A percentile compares a stretch with the other conserved stretches of the same genome.
phyloP scores from a whole-genome alignment of 2,113 vertebrate genomes.

The Larimichthys crocea region DNA sequence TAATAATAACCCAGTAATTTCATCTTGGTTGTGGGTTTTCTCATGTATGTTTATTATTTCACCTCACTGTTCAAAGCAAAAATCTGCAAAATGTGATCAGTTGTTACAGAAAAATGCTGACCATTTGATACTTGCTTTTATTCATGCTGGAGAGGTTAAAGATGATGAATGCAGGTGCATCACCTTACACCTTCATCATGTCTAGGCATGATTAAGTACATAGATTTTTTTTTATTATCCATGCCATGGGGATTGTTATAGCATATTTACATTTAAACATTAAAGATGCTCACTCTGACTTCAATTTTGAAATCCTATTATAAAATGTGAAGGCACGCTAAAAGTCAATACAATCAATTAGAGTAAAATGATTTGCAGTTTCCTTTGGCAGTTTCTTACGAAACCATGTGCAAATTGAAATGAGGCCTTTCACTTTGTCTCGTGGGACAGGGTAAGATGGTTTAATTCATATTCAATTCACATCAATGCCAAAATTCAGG shows the following conservation, averaged over 20 bases:
- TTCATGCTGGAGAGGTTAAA: not conserved
- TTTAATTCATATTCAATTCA: constrained; percentile 10
- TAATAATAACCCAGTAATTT: constrained; percentile 7
- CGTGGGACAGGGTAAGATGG: not conserved
- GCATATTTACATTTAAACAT: not conserved
- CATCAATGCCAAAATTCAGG: constrained; percentile 13
- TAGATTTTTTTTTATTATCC: too few relatives aligned
- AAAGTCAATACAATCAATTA: constrained; percentile 47
- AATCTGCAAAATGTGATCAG: not conserved
- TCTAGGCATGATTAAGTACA: not conserved
- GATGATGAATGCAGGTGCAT: not conserved
- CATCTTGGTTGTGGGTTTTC: not conserved
- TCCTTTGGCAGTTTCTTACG: constrained; percentile 37
- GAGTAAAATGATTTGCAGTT: constrained; percentile 32
- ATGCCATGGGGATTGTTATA: too few relatives aligned
- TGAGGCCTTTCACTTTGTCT: constrained; percentile 10
- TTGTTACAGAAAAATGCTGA: not conserved
- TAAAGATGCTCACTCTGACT: not conserved
- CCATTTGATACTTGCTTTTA: not conserved
- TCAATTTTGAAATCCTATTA: constrained; percentile 32
- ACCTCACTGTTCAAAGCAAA: not conserved
- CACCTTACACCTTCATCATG: not conserved
- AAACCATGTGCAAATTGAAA: constrained; percentile 47
- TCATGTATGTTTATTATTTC: constrained; percentile 11
- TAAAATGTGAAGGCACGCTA: constrained; percentile 23